Base-by-base conservation (phyloP, 2,888 invertebrate species). In the Hydrotaea diabolus region DNA sequence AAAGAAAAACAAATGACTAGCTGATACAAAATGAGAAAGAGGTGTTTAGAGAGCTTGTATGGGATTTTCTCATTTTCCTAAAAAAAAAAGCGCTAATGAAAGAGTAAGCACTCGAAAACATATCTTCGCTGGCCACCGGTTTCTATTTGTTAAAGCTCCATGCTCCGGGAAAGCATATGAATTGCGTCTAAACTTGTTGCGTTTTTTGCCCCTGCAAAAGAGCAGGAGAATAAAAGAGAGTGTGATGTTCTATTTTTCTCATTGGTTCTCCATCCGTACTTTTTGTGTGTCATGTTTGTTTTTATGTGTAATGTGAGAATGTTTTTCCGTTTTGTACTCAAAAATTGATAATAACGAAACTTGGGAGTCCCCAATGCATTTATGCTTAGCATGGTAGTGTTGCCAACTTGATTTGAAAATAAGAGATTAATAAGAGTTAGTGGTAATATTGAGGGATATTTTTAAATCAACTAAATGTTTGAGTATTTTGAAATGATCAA, bases 181-280 rank as follows among this genome's bases (percentile, higher is more conserved):
- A 49, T 31, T 59, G 55, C 76, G 74, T 69, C 71, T 82, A 66
- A 72, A 82, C 82, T 85, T 79, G 79, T 81, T 85, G 77, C 82
- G 77, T 57, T 77, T 19, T 53, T 64, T 62, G 26, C 13, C 13
- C 13, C 9, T 26, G 11, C 26, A 53, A 21, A 31, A 13, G 17
- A 53, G 15, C 21, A 17, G 31, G 73, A 73, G 36, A 15, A 8
- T 36, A 31, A 53, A n/a, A 19, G 17, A 66, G 36, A 73, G 7
- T 55, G 17, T 43, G 26, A 19, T 31, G 39, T 43, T 43, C 66
- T 31, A 31, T 39, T 39, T 55, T 39, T 39, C 5, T 9, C 39
- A 21, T 69, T 69, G 31, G 15, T 69, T 59, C 36, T 69, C 21
- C 49, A n/a, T n/a, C 39, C 39, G n/a, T 8, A n/a, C 13, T 23